Percentiles rank a stretch among this genome's conserved stretches.
phyloP scores from a whole-genome alignment of 2,888 invertebrate genomes.

The Cryptus viduatorius region DNA sequence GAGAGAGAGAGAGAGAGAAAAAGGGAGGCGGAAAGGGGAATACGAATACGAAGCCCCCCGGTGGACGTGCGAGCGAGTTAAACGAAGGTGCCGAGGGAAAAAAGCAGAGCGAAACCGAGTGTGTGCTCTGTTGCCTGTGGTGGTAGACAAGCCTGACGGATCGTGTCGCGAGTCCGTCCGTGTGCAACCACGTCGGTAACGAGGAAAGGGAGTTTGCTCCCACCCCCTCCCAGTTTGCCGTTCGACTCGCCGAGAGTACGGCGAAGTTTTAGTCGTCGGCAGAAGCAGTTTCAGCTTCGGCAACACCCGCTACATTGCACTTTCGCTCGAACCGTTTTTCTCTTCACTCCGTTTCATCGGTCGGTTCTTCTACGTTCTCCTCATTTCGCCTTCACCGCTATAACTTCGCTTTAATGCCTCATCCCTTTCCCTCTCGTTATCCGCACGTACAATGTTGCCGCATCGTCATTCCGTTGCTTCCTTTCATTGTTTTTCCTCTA shows the following conservation, averaged over 20 bases:
- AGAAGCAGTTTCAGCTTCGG: conserved; percentile 55
- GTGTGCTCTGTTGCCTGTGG: conserved; percentile 43
- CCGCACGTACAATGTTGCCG: conserved; percentile 27
- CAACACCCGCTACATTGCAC: conserved; percentile 77
- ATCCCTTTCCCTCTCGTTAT: conserved; percentile 14
- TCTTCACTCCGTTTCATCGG: neutral
- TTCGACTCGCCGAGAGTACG: conserved; percentile 2
- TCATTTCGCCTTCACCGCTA: conserved; percentile 22
- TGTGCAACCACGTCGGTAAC: conserved; percentile 80
- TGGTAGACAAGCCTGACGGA: conserved; percentile 78
- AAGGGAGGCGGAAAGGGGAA: neutral
- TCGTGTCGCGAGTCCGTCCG: conserved; percentile 73
- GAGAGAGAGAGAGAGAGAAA: conserved; percentile 1
- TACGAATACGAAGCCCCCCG: conserved; percentile 10
- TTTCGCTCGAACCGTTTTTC: conserved; percentile 29
- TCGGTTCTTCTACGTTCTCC: conserved; percentile 40
- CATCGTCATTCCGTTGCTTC: conserved; percentile 16
- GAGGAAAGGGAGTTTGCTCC: conserved; percentile 77
- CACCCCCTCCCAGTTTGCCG: neutral
- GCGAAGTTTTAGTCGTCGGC: conserved; percentile 15
- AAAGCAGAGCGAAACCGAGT: conserved; percentile 1
- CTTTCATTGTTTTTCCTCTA: conserved; percentile 49
- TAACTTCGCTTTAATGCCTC: conserved; percentile 53
- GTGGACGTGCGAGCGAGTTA: conserved; percentile 40
- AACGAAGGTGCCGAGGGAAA: conserved; percentile 40